Conservation (phyloP, 2,888 invertebrate genomes). For the Mythimna vitellina region DNA sequence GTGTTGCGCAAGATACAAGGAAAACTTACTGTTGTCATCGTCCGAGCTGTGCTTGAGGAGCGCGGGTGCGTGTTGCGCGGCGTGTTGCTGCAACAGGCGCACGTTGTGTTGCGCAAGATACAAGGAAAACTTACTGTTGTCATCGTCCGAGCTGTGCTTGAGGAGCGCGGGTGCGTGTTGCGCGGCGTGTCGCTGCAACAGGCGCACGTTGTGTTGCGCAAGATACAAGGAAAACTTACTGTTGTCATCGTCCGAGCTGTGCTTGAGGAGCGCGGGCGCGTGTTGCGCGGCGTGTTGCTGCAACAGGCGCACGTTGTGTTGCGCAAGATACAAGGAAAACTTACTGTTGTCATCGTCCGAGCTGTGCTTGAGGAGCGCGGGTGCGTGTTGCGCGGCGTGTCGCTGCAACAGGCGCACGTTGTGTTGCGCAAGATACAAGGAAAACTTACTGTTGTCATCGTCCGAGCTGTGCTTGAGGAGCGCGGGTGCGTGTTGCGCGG, state of each 20-base stretch:
- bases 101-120: neutral
- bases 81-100: neutral
- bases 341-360: constrained; percentile 46
- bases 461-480: constrained; percentile 6
- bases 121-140: constrained; percentile 40
- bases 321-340: neutral
- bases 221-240: constrained; percentile 21
- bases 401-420: constrained; percentile 50
- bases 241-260: constrained; percentile 38
- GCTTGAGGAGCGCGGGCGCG: constrained; percentile 25
- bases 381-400: constrained; percentile 64
- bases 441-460: constrained; percentile 47
- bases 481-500: constrained; percentile 52
- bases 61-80: constrained; percentile 52
- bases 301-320: neutral
- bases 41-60: constrained; percentile 8
- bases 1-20: neutral
- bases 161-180: constrained; percentile 48
- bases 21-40: constrained; percentile 46
- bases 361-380: constrained; percentile 8
- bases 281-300: constrained; percentile 68
- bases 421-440: neutral
- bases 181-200: constrained; percentile 24
- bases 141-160: constrained; percentile 13
- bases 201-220: neutral